Conservation (phyloP, 2,113 vertebrate species). For the Galbula dea region DNA sequence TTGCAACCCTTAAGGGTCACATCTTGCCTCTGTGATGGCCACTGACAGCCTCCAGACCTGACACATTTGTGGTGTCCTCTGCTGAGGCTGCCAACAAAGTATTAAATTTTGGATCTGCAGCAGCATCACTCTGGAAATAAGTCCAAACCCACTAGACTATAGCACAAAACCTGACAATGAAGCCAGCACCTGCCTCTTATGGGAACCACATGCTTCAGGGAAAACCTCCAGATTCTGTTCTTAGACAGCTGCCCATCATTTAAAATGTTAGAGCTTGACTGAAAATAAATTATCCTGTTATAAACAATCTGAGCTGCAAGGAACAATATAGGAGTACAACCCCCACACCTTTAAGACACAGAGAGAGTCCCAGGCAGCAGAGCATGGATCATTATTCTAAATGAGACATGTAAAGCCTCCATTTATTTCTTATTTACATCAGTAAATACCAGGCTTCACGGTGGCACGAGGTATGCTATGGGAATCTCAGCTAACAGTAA, state of each 20-base stretch:
- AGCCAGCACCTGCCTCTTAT: neutral
- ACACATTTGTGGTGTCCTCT: neutral
- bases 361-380: neutral
- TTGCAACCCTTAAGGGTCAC: neutral
- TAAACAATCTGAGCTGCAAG: slow-evolving; percentile 22
- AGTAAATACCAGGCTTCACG: neutral
- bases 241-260: neutral
- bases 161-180: neutral
- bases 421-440: slow-evolving; percentile 28
- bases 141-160: neutral
- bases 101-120: neutral
- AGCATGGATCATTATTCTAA: slow-evolving; percentile 17
- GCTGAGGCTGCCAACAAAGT: neutral
- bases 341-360: neutral
- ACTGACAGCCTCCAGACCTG: fast-evolving
- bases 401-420: neutral
- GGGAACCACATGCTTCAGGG: neutral
- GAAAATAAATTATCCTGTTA: slow-evolving; percentile 9
- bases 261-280: neutral
- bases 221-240: slow-evolving; percentile 6
- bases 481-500: slow-evolving; percentile 35
- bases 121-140: neutral
- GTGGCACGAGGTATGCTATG: neutral
- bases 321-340: neutral
- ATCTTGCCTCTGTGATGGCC: neutral